Evolutionary conservation across 2,888 invertebrate genomes (phyloP).

Genomic region (Apantesis nais): DNA sequence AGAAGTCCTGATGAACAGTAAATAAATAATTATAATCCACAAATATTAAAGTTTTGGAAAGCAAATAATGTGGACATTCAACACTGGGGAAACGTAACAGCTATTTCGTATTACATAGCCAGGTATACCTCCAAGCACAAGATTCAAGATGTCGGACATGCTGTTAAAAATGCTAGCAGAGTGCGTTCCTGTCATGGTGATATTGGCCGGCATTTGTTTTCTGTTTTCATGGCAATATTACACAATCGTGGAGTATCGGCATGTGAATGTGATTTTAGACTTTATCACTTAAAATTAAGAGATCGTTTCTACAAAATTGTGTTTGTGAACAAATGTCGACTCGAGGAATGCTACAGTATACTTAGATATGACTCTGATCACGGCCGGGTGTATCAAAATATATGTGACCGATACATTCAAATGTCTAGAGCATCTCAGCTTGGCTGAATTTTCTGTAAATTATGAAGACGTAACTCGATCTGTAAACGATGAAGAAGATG

Average conservation of each 20-base stretch:
- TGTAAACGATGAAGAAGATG: background rate
- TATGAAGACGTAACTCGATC: background rate
- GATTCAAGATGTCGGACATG: background rate
- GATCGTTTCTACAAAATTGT: background rate
- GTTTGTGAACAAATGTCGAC: background rate
- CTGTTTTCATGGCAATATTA: background rate
- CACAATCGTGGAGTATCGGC: background rate
- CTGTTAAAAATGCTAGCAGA: background rate
- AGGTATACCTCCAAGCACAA: background rate
- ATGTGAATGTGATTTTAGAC: too few relatives aligned
- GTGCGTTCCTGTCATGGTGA: background rate
- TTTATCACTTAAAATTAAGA: background rate
- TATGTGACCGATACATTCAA: too few relatives aligned
- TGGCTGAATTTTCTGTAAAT: background rate
- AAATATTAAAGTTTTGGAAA: background rate
- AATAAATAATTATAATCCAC: background rate
- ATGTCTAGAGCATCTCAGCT: background rate
- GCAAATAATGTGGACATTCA: background rate
- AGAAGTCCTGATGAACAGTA: background rate
- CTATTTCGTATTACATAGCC: background rate
- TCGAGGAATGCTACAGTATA: background rate
- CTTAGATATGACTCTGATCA: too few relatives aligned
- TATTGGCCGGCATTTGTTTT: background rate
- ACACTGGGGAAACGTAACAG: background rate
- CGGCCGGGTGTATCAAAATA: too few relatives aligned